Conservation (phyloP, 2,888 invertebrate genomes). For the Heliothis peltigera region DNA sequence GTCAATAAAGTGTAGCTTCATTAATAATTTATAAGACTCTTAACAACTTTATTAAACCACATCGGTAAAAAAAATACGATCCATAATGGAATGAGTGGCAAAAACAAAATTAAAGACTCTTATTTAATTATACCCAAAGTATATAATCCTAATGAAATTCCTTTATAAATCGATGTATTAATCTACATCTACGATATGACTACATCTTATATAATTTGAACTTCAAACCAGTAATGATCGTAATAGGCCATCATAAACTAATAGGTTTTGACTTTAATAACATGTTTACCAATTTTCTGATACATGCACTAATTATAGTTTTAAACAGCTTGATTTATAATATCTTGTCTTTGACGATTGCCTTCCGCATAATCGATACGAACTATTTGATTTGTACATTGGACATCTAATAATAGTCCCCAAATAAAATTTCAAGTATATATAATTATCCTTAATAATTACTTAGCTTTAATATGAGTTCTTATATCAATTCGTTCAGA, state of each 20-base stretch:
- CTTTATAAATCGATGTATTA: slow-evolving; percentile 27
- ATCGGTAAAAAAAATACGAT: not conserved
- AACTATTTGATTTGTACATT: slow-evolving; percentile 28
- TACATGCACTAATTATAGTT: slow-evolving; percentile 43
- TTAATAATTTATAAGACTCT: not conserved
- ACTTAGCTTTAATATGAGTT: slow-evolving; percentile 5
- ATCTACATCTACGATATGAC: slow-evolving; percentile 19
- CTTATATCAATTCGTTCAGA: not conserved
- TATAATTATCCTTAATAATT: slow-evolving; percentile 18
- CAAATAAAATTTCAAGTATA: not conserved
- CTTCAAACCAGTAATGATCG: slow-evolving; percentile 42
- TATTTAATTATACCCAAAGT: too few relatives aligned
- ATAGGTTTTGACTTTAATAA: slow-evolving; percentile 44
- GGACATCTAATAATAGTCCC: slow-evolving; percentile 12
- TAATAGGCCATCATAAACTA: slow-evolving; percentile 43
- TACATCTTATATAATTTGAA: slow-evolving; percentile 26
- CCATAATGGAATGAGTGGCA: not conserved
- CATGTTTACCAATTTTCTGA: slow-evolving; percentile 47
- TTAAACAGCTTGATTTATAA: slow-evolving; percentile 54
- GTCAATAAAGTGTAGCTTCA: not conserved
- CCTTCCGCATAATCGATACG: slow-evolving; percentile 48
- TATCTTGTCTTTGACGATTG: slow-evolving; percentile 31
- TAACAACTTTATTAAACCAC: not conserved
- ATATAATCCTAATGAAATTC: slow-evolving; percentile 19
- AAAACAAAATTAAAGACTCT: too few relatives aligned